Evolutionary conservation across 2,888 invertebrate species (phyloP), one percentile per base, ranked within the genome.

Genomic region (Apeira syringaria): DNA sequence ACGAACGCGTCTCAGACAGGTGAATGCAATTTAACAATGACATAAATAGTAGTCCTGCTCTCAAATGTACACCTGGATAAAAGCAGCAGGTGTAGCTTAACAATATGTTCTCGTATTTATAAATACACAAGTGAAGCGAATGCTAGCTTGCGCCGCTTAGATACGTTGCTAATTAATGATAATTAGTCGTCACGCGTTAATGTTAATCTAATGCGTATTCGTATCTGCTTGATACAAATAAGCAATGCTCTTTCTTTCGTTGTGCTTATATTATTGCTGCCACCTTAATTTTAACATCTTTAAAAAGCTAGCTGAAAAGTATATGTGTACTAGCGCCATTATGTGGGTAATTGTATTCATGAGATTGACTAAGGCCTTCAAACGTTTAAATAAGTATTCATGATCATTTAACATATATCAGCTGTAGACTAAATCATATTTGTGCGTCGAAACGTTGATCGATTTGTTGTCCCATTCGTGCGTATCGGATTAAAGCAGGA

Each of bases 391-490:
- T 38, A 47, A 43, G 49, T 36, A 41, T 48, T 36, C 17, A 25
- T 27, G 27, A 44, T 41, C 29, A 45, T 33, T 45, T 34, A 42
- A 12, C 26, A 38, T 34, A 29, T 25, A 29, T 36, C 15, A 36
- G 9, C 25, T 31, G 28, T 37, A 41, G 29, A 24, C 22, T 17
- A 40, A 55, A 50, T 53, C 35, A 53, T 32, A 45, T 43, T 42
- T 26, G 50, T 51, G 47, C 61, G 56, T 50, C 38, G 53, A 56
- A 57, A 58, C 35, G 45, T 27, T 36, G 49, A 42, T 50, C 8
- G 29, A 29, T 46, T 35, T 53, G 33, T 41, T 44, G 39, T 68
- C 61, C 56, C 54, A 20, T 34, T 64, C 50, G 22, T 44, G 50
- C 47, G 35, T 29, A 36, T 40, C 30, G 34, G 18, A 33, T 42